Evolutionary conservation across 2,113 vertebrate species (phyloP), one percentile per base, ranked within the genome.

Genomic region (Tor tambroides): DNA sequence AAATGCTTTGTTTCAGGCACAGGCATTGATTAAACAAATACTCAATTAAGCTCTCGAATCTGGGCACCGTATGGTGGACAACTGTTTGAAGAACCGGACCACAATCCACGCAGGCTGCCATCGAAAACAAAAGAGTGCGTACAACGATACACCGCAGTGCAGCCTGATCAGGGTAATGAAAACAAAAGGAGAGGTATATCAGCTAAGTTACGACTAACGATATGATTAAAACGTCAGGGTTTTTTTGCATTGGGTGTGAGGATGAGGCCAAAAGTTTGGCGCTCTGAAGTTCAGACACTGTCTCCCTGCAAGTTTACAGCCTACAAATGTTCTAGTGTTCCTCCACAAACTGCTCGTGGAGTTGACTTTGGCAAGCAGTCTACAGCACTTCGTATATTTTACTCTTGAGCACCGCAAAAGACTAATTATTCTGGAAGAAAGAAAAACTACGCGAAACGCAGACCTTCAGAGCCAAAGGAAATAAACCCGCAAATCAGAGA

Each of bases 381-480:
- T 21, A 23, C 72, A 49, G 63, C 30, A 80, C 87, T 87, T 72
- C 46, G 84, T 90, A 86, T 90, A 90, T 93, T 93, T 92, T 85
- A 92, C 89, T 87, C 91, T 86, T 54, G 85, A 87, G 88, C 79
- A 65, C 87, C 86, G 89, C 87, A 2, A 65, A 86, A 88, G 77
- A 51, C 87, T 90, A 89, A 91, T 91, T 86, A 90, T 28, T 46
- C 88, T 49, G 87, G 65, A 88, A 77, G 87, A 91, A 86, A 87
- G 83, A 91, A 87, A 85, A 88, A 88, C 87, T 75, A 86, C 87
- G 87, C 43, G 87, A 87, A 91, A 92, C 79, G 87, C 81, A 88
- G 91, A 92, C 89, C 84, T 91, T 63, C 0, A 0, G 43, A 89
- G 91, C 93, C 92, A 94, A 94, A 89, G 41, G 67, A 93, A 94